Percentiles rank a stretch among this genome's conserved stretches.
Evolutionary conservation across 2,797 vertebrate species (phyloP).

Genomic region (Pogoniulus pusillus): DNA sequence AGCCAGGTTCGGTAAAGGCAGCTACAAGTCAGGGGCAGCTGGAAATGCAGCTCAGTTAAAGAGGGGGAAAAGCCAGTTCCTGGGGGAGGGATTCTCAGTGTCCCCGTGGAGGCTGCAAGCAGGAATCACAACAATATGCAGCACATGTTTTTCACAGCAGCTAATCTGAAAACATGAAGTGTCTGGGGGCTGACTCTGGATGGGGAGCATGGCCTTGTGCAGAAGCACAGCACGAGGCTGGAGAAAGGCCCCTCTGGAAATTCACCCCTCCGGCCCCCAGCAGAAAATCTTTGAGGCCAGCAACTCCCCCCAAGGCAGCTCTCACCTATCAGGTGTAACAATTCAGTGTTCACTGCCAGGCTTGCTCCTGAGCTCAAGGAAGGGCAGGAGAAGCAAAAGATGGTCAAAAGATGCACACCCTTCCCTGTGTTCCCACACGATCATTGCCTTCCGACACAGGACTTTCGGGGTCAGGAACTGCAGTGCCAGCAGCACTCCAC

Average conservation of each 20-base stretch:
- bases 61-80: neutral
- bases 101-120: conserved; percentile 26
- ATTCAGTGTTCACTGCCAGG: neutral
- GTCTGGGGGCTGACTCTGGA: neutral
- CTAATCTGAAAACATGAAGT: neutral
- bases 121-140: conserved; percentile 54
- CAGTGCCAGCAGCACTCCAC: neutral
- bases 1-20: conserved; percentile 28
- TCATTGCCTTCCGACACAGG: neutral
- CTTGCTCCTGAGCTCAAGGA: neutral
- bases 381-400: neutral
- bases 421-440: neutral
- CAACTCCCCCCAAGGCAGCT: neutral
- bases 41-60: conserved; percentile 31
- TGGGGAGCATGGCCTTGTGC: neutral
- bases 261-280: neutral
- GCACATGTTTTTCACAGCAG: conserved; percentile 1
- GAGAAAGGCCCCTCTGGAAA: neutral
- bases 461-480: neutral
- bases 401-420: neutral
- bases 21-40: neutral
- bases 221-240: conserved; percentile 11
- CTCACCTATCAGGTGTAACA: conserved; percentile 7
- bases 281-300: neutral
- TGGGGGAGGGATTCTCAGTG: conserved; percentile 51